These are phyloP conservation scores for Dromiciops gliroides DNA, from an alignment of 2,113 vertebrate genomes.

Conservation along the genomic window DNA sequence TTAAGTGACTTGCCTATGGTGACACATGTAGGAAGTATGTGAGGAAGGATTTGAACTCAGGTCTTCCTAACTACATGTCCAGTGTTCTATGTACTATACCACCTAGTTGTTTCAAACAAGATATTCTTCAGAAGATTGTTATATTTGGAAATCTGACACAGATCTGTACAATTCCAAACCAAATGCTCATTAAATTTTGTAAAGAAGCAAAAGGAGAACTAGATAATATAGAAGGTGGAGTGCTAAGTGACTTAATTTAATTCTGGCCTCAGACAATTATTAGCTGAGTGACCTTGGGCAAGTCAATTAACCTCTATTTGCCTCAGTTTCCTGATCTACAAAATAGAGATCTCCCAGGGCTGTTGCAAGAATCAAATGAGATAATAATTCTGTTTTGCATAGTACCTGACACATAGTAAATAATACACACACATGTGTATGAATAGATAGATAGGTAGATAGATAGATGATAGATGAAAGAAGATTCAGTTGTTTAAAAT, in stretches of 20 bases:
- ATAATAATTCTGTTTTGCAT: background rate
- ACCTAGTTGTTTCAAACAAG: background rate
- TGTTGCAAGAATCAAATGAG: background rate
- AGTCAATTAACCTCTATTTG: background rate
- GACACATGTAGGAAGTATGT: background rate
- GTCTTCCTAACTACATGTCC: background rate
- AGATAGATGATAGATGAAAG: background rate
- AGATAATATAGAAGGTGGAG: too few relatives aligned
- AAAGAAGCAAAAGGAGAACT: background rate
- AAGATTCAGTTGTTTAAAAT: background rate
- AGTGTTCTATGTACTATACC: background rate
- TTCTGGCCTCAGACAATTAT: background rate
- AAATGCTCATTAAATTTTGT: background rate
- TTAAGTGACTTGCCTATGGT: background rate
- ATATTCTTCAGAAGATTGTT: background rate
- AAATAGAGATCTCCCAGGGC: background rate
- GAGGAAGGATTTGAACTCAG: background rate
- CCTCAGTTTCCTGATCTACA: background rate
- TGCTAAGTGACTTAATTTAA: background rate
- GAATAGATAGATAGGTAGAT: too few relatives aligned
- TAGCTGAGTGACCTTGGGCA: background rate
- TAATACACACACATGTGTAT: too few relatives aligned
- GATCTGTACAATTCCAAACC: background rate
- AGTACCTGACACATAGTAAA: background rate
- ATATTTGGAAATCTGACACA: background rate